Evolutionary conservation across 2,888 invertebrate genomes (phyloP).

Genomic region (Amblyjoppa proteus): DNA sequence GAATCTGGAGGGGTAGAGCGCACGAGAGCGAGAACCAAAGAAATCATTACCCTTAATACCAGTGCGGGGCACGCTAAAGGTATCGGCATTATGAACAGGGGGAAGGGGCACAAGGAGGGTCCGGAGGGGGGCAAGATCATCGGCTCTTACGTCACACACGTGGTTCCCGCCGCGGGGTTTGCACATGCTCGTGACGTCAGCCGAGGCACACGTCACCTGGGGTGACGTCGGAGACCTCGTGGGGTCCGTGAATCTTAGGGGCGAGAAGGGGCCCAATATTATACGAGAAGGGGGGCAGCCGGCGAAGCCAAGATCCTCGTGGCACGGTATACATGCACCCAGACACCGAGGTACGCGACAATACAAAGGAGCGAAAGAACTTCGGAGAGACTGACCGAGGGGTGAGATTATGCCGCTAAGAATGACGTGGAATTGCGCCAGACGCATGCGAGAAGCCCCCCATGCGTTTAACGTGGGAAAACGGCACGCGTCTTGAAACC

Average conservation of each 20-base stretch:
- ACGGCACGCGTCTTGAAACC: constrained; percentile 79
- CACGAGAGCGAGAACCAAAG: constrained; percentile 63
- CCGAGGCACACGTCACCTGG: constrained; percentile 79
- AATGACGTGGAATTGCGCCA: constrained; percentile 77
- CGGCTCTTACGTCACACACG: constrained; percentile 73
- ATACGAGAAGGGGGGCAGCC: constrained; percentile 59
- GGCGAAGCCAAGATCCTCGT: constrained; percentile 67
- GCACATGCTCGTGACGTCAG: constrained; percentile 81
- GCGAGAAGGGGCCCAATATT: constrained; percentile 69
- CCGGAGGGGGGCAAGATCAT: constrained; percentile 15
- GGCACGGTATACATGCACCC: constrained; percentile 33
- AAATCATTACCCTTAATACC: constrained; percentile 70
- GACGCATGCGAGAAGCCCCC: constrained; percentile 70
- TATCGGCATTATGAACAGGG: not conserved
- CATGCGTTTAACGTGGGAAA: constrained; percentile 80
- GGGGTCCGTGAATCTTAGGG: constrained; percentile 59
- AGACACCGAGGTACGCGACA: not conserved
- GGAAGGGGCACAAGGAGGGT: constrained; percentile 16
- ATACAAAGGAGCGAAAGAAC: constrained; percentile 12
- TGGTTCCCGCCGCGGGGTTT: constrained; percentile 66
- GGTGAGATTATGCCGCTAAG: constrained; percentile 69
- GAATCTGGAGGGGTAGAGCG: constrained; percentile 49
- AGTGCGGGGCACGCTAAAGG: constrained; percentile 32
- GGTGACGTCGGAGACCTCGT: constrained; percentile 76
- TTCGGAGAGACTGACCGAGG: constrained; percentile 55